Evolutionary conservation across 2,113 vertebrate genomes (phyloP).

Genomic region (Micromys minutus): DNA sequence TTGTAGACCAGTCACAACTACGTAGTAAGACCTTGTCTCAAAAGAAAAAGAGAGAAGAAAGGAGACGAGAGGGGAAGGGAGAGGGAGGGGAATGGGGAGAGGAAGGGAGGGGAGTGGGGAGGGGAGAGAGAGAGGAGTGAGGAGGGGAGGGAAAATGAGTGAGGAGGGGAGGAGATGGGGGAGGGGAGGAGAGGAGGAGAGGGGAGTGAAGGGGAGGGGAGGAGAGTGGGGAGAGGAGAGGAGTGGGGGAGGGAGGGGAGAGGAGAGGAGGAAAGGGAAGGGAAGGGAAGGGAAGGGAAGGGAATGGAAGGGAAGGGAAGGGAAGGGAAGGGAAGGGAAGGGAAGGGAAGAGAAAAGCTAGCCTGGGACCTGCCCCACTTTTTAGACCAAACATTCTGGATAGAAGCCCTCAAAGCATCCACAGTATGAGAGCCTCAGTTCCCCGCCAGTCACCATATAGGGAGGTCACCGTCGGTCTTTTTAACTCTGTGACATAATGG

Average conservation of each 20-base stretch:
- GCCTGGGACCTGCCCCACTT: neutral
- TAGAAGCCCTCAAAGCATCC: neutral
- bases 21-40: neutral
- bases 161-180: accelerated
- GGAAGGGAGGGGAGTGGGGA: too few species aligned
- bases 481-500: neutral
- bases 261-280: accelerated
- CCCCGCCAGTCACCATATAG: neutral
- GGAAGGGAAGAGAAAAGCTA: accelerated
- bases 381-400: neutral
- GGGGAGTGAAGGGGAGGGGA: too few species aligned
- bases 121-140: accelerated
- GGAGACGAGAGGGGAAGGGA: too few species aligned
- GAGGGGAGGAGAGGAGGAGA: neutral
- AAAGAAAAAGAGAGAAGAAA: neutral
- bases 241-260: too few species aligned
- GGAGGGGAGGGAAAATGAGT: accelerated
- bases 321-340: neutral
- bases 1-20: neutral
- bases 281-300: accelerated
- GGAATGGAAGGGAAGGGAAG: accelerated
- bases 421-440: neutral
- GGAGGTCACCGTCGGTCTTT: neutral
- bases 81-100: too few species aligned
- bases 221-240: too few species aligned